These are phyloP conservation scores for Amaurobius ferox DNA, from an alignment of 2,888 invertebrate species.

Conservation along the genomic window DNA sequence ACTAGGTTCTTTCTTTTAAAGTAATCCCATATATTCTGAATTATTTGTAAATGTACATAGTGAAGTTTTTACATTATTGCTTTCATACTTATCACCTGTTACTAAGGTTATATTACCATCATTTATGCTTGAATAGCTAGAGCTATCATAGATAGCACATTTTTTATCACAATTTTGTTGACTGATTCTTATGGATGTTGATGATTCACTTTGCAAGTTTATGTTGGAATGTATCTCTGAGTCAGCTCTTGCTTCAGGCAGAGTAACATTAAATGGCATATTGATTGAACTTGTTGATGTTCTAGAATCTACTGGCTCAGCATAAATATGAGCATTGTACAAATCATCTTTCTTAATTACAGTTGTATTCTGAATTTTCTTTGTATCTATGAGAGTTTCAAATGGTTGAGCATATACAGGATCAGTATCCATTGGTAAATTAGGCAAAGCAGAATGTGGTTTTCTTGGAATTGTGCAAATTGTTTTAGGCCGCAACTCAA, in stretches of 20 bases:
- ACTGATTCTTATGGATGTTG: background rate
- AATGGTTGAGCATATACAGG: conserved; percentile 66
- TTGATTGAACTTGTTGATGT: background rate
- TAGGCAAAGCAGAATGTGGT: conserved; percentile 37
- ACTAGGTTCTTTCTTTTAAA: conserved; percentile 1
- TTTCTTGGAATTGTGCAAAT: conserved; percentile 14
- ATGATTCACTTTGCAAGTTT: conserved; percentile 24
- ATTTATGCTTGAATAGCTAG: background rate
- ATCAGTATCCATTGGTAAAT: conserved; percentile 47
- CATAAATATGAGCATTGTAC: conserved; percentile 62
- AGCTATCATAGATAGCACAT: background rate
- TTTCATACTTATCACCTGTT: background rate
- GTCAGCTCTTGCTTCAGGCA: conserved; percentile 30
- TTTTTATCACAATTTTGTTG: background rate
- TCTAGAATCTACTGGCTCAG: conserved; percentile 58
- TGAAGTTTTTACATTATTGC: background rate
- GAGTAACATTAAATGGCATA: conserved; percentile 11
- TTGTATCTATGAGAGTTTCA: conserved; percentile 25
- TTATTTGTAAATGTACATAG: background rate
- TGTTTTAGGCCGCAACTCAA: conserved; percentile 32
- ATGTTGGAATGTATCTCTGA: conserved; percentile 25
- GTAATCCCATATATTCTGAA: background rate
- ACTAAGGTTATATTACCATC: background rate
- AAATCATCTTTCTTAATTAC: conserved; percentile 22
- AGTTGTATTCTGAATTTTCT: background rate